Conservation (phyloP, 2,113 vertebrate genomes). For the Emydocephalus ijimae region DNA sequence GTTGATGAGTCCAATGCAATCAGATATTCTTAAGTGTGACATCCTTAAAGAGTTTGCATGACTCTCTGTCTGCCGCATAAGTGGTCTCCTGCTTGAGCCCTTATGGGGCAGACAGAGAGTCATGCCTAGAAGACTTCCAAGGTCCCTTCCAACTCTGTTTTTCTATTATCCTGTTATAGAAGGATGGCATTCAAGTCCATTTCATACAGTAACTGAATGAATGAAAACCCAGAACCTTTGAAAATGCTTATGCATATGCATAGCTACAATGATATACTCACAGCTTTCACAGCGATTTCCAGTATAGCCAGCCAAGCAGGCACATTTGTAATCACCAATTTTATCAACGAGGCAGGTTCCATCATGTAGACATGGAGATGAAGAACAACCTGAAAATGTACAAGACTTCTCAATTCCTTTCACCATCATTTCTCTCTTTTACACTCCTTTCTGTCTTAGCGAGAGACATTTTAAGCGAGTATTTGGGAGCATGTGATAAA, state of each 20-base stretch:
- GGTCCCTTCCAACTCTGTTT: background rate
- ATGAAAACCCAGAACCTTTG: background rate
- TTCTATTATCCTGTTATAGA: background rate
- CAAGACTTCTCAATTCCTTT: conserved; percentile 9
- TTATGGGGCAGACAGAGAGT: no score
- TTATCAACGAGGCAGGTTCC: conserved; percentile 87
- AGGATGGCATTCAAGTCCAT: background rate
- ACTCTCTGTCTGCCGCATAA: background rate
- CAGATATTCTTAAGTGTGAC: background rate
- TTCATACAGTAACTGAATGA: background rate
- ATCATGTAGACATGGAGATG: conserved; percentile 91
- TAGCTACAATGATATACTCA: conserved; percentile 64
- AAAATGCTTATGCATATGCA: background rate
- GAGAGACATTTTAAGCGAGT: background rate
- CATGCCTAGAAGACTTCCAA: background rate
- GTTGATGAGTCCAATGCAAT: background rate
- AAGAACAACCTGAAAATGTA: conserved; percentile 84
- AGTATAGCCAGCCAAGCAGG: conserved; percentile 92
- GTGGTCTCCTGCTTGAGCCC: background rate
- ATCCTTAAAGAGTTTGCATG: background rate
- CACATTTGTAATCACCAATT: conserved; percentile 80
- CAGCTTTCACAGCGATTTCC: conserved; percentile 89
- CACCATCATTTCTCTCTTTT: background rate
- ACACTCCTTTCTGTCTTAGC: background rate
- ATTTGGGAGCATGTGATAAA: background rate